Base-by-base conservation (phyloP, 2,888 invertebrate species). In the Mythimna impura region DNA sequence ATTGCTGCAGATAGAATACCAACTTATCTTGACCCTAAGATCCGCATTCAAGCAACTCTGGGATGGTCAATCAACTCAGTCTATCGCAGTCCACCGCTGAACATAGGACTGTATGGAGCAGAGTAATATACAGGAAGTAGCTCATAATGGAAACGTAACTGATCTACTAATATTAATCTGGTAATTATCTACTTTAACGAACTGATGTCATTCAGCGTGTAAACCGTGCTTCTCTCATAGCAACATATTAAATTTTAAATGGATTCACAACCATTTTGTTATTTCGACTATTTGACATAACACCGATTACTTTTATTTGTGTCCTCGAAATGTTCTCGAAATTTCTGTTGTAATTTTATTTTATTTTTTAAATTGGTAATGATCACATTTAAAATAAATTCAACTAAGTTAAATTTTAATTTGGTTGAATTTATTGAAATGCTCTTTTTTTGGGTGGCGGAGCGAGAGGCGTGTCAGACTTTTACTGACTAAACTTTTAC, bases 141-240 rank as follows among this genome's bases (percentile, higher is more conserved):
- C 54, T 76, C 3, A 14, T 76, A 64, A 43, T 65, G 25, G 25
- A 43, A 50, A 63, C 20, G 5, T 52, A 10, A 40, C 64, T 54
- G 43, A 63, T 34, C 52, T 20, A n/a, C 30, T 30, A 34, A 5
- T 40, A 30, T 57, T 30, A 40, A 20, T 22, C 66, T 40, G 55
- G 10, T 63, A 74, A 60, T 72, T 54, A 47, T 47, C 47, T 47
- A 43, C 9, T 61, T 8, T 52, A 43, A 62, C 14, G 8, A 54
- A 34, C 52, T 63, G 52, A 75, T 54, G 34, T 63, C 72, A 54
- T 43, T 7, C 14, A 55, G 25, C n/a, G n/a, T 52, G 9, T 52
- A 6, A 55, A 55, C 25, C 25, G 14, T 1, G 14, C 50, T 22
- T n/a, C n/a, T 54, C 12, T 54, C 34, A n/a, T 64, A 47, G 25